A percentile compares a stretch with the other conserved stretches of the same genome.
phyloP scores from a whole-genome alignment of 2,113 vertebrate genomes.

The Cepphus grylle region DNA sequence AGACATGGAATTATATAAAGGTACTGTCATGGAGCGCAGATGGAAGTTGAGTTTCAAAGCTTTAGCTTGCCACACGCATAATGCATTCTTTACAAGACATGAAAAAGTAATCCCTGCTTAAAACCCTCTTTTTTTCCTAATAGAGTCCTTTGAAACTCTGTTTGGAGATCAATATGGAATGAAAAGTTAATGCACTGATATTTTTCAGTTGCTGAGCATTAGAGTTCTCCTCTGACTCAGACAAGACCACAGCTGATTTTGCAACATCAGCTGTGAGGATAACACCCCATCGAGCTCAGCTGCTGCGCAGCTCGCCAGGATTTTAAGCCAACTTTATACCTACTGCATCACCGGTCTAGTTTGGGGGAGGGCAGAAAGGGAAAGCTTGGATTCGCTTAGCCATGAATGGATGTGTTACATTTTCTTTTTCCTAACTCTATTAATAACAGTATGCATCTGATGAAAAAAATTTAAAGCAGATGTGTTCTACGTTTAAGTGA shows the following conservation, averaged over 20 bases:
- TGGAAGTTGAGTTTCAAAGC: conserved; percentile 40
- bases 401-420: neutral
- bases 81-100: conserved; percentile 10
- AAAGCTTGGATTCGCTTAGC: neutral
- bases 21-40: neutral
- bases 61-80: neutral
- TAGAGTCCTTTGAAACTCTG: conserved; percentile 12
- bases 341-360: neutral
- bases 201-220: conserved; percentile 19
- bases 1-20: conserved; percentile 5
- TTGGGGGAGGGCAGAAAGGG: neutral
- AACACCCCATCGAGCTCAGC: neutral
- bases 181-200: neutral
- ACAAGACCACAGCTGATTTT: neutral
- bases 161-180: conserved; percentile 26
- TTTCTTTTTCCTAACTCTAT: neutral
- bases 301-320: rapidly evolving
- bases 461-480: neutral
- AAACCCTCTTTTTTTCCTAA: neutral
- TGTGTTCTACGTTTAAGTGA: neutral
- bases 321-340: neutral
- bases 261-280: neutral
- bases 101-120: conserved; percentile 31
- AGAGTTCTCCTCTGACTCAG: neutral
- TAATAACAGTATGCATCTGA: neutral